These are phyloP conservation scores for Drosophila kambysellisi DNA, from an alignment of 2,888 invertebrate genomes.

Conservation along the genomic window DNA sequence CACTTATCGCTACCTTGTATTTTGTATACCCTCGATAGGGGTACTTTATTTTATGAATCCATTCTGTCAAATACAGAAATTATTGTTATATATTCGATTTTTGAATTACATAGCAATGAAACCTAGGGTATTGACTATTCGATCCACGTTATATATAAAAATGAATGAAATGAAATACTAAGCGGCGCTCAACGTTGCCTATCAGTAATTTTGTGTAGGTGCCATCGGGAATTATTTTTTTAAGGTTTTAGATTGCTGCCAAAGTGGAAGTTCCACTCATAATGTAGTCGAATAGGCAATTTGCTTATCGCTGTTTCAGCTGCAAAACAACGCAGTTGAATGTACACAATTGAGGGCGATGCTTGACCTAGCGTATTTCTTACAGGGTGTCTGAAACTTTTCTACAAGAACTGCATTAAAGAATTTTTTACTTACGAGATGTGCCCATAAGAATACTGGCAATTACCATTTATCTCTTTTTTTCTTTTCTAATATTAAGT, in stretches of 20 bases:
- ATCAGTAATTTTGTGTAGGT: constrained; percentile 19
- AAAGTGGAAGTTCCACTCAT: neutral
- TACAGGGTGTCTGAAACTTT: neutral
- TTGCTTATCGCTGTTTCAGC: constrained; percentile 19
- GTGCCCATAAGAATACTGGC: neutral
- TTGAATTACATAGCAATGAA: neutral
- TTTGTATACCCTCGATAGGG: neutral
- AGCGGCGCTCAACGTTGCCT: neutral
- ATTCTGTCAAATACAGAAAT: neutral
- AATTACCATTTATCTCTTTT: neutral
- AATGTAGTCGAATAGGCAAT: neutral
- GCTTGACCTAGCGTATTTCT: constrained; percentile 16
- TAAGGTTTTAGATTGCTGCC: constrained; percentile 1
- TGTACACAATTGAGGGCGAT: neutral
- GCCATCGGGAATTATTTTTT: constrained; percentile 4
- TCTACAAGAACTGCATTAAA: neutral
- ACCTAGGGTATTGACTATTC: neutral
- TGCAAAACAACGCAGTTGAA: constrained; percentile 14
- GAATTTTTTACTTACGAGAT: neutral
- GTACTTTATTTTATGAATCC: neutral
- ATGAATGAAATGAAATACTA: too few relatives aligned
- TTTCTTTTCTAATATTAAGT: neutral
- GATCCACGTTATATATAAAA: too few relatives aligned
- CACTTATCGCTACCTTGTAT: constrained; percentile 13
- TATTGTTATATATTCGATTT: neutral